Percentiles rank a stretch among this genome's conserved stretches.
phyloP scores from a whole-genome alignment of 37 sponge, comb jelly and placozoan genomes.

The Agelas oroides region DNA sequence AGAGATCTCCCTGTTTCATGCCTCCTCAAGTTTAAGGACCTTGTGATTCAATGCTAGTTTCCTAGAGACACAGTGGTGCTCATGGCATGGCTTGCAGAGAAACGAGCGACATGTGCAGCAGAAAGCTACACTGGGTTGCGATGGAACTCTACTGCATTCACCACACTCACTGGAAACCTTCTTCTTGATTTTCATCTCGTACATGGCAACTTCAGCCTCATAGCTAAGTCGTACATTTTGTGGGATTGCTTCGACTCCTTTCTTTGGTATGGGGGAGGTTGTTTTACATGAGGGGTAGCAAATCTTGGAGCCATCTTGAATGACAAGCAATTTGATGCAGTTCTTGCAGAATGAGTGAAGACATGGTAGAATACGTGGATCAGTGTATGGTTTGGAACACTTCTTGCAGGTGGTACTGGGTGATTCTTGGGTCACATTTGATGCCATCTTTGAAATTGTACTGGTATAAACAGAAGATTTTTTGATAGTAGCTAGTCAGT shows the following conservation, averaged over 20 bases:
- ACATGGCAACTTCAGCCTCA: conserved; percentile 20
- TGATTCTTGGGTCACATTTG: too few relatives aligned
- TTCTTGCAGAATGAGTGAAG: conserved; percentile 63
- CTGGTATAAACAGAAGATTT: too few relatives aligned
- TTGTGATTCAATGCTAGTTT: conserved; percentile 1
- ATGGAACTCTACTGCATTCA: conserved; percentile 11
- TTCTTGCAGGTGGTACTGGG: background rate
- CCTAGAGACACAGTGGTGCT: conserved; percentile 12
- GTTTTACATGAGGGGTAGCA: conserved; percentile 21
- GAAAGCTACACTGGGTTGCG: background rate
- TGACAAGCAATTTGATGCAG: conserved; percentile 18
- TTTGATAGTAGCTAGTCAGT: too few relatives aligned
- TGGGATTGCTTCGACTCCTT: background rate
- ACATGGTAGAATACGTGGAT: conserved; percentile 55
- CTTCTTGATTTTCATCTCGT: background rate
- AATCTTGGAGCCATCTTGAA: too few relatives aligned
- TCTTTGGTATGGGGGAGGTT: background rate
- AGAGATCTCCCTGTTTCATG: background rate
- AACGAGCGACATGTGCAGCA: conserved; percentile 28
- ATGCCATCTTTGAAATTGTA: too few relatives aligned
- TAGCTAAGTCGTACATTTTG: conserved; percentile 2
- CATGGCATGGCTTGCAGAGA: conserved; percentile 22
- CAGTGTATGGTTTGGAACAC: conserved; percentile 42
- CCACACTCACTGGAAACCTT: conserved; percentile 4
- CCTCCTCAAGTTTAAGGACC: background rate